phyloP scores from a whole-genome alignment of 2,888 invertebrate species.

The Drosophila kambysellisi region DNA sequence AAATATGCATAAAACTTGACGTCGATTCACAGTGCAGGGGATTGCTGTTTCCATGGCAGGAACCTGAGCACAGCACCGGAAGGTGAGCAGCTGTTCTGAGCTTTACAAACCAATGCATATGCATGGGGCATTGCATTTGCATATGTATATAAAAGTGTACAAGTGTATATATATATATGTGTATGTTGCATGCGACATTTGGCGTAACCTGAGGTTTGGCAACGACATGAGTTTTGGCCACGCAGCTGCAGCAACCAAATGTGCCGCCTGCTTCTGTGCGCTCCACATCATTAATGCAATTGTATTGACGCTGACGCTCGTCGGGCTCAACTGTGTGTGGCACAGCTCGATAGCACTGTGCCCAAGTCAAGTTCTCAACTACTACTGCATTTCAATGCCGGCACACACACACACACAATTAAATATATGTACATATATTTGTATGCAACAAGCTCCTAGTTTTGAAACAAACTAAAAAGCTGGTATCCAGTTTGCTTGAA shows the following conservation, averaged over 20 bases:
- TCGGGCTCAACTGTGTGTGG: conserved; percentile 43
- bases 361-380: conserved; percentile 51
- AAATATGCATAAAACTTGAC: conserved; percentile 39
- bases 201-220: conserved; percentile 20
- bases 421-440: background rate
- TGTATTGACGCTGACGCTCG: conserved; percentile 44
- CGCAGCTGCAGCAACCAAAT: conserved; percentile 37
- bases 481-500: background rate
- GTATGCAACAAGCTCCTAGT: conserved; percentile 9
- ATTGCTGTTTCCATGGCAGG: conserved; percentile 39
- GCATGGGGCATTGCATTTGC: conserved; percentile 25
- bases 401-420: conserved; percentile 10
- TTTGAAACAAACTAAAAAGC: conserved; percentile 13
- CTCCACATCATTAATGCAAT: conserved; percentile 71
- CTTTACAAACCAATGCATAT: conserved; percentile 43
- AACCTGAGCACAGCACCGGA: conserved; percentile 27
- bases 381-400: conserved; percentile 48
- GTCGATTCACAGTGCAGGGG: conserved; percentile 17
- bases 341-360: conserved; percentile 24
- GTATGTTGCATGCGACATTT: background rate
- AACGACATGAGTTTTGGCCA: conserved; percentile 28
- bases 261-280: conserved; percentile 55
- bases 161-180: background rate
- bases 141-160: background rate
- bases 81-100: conserved; percentile 36